These are phyloP conservation scores for Misgurnus mizolepis DNA, from an alignment of 2,113 vertebrate genomes.

Conservation along the genomic window DNA sequence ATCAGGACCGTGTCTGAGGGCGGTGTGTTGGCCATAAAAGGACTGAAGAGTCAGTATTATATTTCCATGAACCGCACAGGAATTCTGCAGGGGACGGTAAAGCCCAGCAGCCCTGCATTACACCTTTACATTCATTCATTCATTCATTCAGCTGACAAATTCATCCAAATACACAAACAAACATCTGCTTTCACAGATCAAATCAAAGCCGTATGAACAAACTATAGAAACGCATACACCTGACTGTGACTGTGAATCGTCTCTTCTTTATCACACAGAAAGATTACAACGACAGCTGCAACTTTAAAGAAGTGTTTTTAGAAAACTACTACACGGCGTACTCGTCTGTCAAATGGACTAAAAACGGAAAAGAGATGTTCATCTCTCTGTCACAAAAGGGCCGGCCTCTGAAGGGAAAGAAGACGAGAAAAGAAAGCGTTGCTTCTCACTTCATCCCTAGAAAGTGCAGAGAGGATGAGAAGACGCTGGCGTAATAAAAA, in stretches of 20 bases:
- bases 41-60: constrained; percentile 95
- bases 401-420: constrained; percentile 85
- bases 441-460: constrained; percentile 96
- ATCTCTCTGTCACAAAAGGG: constrained; percentile 93
- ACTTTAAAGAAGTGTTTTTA: constrained; percentile 95
- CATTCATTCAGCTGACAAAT: neutral
- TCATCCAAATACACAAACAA: no score
- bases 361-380: constrained; percentile 92
- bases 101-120: neutral
- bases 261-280: constrained; percentile 78
- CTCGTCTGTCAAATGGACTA: constrained; percentile 91
- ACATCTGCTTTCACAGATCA: no score
- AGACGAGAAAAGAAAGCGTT: constrained; percentile 89
- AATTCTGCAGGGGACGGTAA: constrained; percentile 94
- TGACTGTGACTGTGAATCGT: no score
- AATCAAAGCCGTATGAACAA: no score
- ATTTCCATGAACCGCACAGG: constrained; percentile 95
- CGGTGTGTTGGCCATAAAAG: constrained; percentile 92
- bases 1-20: constrained; percentile 95
- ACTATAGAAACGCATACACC: no score
- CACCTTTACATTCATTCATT: neutral
- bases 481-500: constrained; percentile 58
- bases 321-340: constrained; percentile 98
- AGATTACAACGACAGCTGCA: constrained; percentile 94
- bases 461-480: constrained; percentile 74